Evolutionary conservation across 2,888 invertebrate genomes (phyloP), one percentile per base, ranked within the genome.

Genomic region (Eudiplozoon nipponicum): DNA sequence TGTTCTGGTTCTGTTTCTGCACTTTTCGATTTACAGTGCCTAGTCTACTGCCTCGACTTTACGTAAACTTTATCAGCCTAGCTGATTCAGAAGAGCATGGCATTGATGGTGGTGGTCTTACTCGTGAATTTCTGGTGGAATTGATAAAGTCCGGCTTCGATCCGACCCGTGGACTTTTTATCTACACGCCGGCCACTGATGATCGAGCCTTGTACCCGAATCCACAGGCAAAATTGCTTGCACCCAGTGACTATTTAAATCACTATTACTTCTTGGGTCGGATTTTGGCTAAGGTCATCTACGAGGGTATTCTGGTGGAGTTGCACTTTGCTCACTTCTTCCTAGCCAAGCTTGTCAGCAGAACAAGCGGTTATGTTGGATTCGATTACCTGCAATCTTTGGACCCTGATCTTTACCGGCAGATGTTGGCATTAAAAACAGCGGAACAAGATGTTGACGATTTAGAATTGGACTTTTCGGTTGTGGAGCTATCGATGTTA

Each of bases 191-290:
- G 56, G 58, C 78, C 22, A 78, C 80, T 4, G 71, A 71, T 45
- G 81, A 86, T 57, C 75, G 80, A 54, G 70, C 77, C 61, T 61
- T 94, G 26, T 94, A 86, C 57, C 90, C 90, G 0, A 90, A 86
- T 61, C 90, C 90, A 0, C 72, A 74, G 36, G 78, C 80, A 3
- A 69, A 71, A 49, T 42, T 50, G 3, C 63, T 80, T n/a, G 69
- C 75, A 28, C 71, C 72, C 21, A n/a, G n/a, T n/a, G 72, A 81
- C 54, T 80, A 70, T 52, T 68, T 68, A 1, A 70, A 73, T 51
- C 90, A 94, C 59, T 90, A 76, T 55, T 80, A 70, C 57, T 86
- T 90, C 52, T 70, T 84, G 39, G 90, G 90, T 7, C 66, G 86
- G 43, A 72, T 86, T 61, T 60, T 86, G 20, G 86, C 81, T 29